phyloP scores from a whole-genome alignment of 2,113 vertebrate genomes.

The Hemibagrus wyckioides region DNA sequence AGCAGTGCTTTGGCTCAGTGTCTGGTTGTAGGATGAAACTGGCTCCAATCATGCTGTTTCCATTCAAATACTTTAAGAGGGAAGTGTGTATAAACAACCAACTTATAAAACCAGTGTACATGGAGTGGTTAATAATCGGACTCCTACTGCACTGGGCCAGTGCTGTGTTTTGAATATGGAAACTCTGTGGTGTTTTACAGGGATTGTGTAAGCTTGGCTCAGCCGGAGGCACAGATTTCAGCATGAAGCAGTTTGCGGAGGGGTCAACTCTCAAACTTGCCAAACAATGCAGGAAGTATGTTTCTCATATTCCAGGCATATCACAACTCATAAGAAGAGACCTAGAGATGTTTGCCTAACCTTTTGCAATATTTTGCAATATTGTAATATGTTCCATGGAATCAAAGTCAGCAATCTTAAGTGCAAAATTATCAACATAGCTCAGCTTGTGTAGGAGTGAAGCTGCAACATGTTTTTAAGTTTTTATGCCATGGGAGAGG shows the following conservation, averaged over 20 bases:
- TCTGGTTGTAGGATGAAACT: background rate
- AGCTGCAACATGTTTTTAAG: background rate
- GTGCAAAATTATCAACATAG: background rate
- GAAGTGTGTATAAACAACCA: background rate
- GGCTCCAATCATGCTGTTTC: background rate
- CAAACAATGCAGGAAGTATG: conserved; percentile 97
- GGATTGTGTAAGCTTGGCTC: conserved; percentile 97
- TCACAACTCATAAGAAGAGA: background rate
- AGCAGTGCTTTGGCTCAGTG: background rate
- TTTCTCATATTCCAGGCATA: background rate
- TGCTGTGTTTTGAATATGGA: background rate
- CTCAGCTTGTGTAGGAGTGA: background rate
- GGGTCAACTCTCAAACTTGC: conserved; percentile 93
- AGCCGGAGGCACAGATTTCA: conserved; percentile 94
- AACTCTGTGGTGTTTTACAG: conserved; percentile 65
- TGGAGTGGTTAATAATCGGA: background rate
- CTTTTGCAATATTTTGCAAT: background rate
- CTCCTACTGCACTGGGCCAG: too few species aligned
- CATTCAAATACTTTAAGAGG: background rate
- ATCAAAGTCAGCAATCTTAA: background rate
- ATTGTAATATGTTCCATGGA: background rate
- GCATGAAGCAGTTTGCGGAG: conserved; percentile 99
- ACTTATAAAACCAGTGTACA: background rate
- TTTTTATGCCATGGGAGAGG: background rate
- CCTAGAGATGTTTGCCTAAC: background rate